Conservation (phyloP, 2,113 vertebrate species). For the Progne subis region DNA sequence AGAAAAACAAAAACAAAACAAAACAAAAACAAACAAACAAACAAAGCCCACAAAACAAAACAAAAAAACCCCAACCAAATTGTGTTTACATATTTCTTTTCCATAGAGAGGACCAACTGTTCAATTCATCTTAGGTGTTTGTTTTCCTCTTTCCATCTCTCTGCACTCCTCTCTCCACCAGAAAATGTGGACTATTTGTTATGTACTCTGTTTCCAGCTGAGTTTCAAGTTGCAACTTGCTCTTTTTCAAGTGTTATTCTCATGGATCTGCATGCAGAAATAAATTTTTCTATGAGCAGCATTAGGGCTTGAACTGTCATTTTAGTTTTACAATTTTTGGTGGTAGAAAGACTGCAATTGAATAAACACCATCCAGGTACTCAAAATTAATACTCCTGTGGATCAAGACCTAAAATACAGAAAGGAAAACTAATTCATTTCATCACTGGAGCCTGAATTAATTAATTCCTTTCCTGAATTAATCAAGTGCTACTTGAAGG, state of each 20-base stretch:
- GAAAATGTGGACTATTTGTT: not conserved
- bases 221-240: not conserved
- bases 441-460: not conserved
- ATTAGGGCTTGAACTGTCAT: not conserved
- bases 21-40: not conserved
- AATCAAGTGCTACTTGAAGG: conserved; percentile 17
- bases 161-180: not conserved
- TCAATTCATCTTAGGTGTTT: not conserved
- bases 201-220: not conserved
- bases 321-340: not conserved
- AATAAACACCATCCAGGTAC: not conserved
- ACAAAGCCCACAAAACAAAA: not conserved
- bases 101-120: not conserved
- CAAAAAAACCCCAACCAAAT: not conserved
- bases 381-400: not conserved
- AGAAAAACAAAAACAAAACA: not conserved
- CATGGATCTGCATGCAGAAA: not conserved
- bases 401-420: not conserved
- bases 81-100: not conserved
- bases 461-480: conserved; percentile 14
- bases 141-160: not conserved
- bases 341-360: not conserved
- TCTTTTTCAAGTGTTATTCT: not conserved
- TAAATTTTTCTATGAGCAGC: not conserved
- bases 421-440: not conserved